Evolutionary conservation across 1,140 invertebrate genomes (phyloP).

Genomic region (Anadara kagoshimensis): DNA sequence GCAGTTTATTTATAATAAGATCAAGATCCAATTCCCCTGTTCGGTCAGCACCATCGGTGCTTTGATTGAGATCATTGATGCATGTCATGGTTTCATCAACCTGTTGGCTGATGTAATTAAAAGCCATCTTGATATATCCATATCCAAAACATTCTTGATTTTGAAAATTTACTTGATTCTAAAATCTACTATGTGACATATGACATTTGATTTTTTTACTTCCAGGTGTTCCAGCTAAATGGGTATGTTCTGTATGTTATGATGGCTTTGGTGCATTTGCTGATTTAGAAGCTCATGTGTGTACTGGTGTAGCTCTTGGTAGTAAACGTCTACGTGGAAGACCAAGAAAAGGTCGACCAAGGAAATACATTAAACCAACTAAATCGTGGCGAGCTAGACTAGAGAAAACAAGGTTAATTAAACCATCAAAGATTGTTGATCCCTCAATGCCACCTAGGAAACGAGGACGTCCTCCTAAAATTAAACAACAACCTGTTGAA

Average conservation of each 20-base stretch:
- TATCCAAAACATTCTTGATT: too few species aligned
- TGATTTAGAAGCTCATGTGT: constrained; percentile 50
- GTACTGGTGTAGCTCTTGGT: constrained; percentile 36
- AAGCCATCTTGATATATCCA: too few species aligned
- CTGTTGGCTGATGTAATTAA: too few species aligned
- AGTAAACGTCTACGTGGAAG: constrained; percentile 38
- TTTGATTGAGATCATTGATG: too few species aligned
- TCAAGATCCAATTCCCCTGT: too few species aligned
- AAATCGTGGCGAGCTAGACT: constrained; percentile 55
- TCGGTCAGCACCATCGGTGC: too few species aligned
- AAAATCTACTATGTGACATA: too few species aligned
- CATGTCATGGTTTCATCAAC: too few species aligned
- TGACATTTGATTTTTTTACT: neutral
- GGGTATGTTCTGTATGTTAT: constrained; percentile 44
- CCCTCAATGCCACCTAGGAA: constrained; percentile 25
- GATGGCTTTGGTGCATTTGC: constrained; percentile 40
- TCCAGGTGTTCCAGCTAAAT: constrained; percentile 37
- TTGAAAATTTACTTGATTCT: too few species aligned
- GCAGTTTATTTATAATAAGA: too few species aligned
- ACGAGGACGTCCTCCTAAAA: constrained; percentile 46
- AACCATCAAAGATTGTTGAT: constrained; percentile 29
- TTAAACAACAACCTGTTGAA: constrained; percentile 18
- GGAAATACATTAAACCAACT: constrained; percentile 56
- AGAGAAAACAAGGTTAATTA: constrained; percentile 47
- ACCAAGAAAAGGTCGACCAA: constrained; percentile 47